Evolutionary conservation across 2,888 invertebrate species (phyloP).

Genomic region (Hemicrepidius hirtus): DNA sequence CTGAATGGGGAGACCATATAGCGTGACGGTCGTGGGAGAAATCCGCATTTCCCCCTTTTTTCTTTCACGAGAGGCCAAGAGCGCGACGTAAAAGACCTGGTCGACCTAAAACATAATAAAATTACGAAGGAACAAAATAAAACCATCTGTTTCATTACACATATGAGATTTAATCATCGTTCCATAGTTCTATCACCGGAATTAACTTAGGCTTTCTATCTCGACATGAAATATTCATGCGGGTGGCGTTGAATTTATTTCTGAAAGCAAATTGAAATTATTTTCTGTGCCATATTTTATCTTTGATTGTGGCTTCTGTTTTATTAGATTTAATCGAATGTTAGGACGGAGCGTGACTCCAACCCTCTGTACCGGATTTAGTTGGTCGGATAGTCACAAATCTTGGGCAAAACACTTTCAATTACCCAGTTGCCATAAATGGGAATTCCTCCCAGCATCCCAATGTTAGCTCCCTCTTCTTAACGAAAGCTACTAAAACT

Average conservation of each 20-base stretch:
- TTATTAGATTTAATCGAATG: conserved; percentile 32
- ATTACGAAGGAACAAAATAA: conserved; percentile 26
- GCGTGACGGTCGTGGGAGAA: conserved; percentile 43
- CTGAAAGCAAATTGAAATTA: conserved; percentile 23
- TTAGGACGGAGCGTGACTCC: conserved; percentile 23
- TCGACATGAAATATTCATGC: conserved; percentile 13
- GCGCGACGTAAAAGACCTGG: conserved; percentile 18
- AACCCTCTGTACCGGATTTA: conserved; percentile 14
- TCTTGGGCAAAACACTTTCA: conserved; percentile 12
- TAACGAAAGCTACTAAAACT: no score
- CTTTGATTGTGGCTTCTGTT: conserved; percentile 22
- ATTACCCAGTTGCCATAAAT: conserved; percentile 12
- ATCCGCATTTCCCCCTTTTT: conserved; percentile 34
- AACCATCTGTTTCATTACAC: conserved; percentile 31
- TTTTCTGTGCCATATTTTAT: conserved; percentile 20
- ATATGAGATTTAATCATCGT: conserved; percentile 35
- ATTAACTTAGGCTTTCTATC: conserved; percentile 7
- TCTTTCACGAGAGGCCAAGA: conserved; percentile 15
- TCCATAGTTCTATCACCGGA: conserved; percentile 5
- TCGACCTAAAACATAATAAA: conserved; percentile 27
- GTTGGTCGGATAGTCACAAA: conserved; percentile 3
- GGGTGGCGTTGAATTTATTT: neutral
- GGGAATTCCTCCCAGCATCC: neutral
- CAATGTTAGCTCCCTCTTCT: no score
- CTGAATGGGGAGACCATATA: conserved; percentile 32